These are phyloP conservation scores for Dendrocincla fuliginosa DNA, from an alignment of 2,797 vertebrate species.

Conservation along the genomic window DNA sequence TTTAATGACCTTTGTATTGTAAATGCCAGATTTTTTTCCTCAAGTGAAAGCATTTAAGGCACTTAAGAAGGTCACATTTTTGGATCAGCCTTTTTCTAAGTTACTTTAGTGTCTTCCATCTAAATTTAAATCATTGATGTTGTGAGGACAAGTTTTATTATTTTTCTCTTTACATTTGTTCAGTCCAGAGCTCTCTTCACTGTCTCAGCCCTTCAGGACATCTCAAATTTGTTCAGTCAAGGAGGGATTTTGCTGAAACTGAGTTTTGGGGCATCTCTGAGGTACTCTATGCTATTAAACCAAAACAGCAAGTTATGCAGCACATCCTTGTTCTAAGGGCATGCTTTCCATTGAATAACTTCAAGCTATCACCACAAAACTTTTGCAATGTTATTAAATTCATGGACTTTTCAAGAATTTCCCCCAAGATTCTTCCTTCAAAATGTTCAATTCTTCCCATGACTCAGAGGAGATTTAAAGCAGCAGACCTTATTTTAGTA, in stretches of 20 bases:
- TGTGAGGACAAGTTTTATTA: not conserved
- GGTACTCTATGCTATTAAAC: not conserved
- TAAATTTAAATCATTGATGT: not conserved
- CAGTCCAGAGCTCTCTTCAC: not conserved
- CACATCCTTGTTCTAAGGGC: not conserved
- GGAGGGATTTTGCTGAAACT: not conserved
- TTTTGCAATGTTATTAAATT: not conserved
- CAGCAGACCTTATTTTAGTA: not conserved
- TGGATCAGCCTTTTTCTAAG: not conserved
- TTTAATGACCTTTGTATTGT: not conserved
- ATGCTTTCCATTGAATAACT: not conserved
- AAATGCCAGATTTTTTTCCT: constrained; percentile 8
- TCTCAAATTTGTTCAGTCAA: not conserved
- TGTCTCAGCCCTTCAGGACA: not conserved
- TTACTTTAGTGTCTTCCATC: not conserved
- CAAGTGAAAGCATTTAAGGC: not conserved
- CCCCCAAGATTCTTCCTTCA: not conserved
- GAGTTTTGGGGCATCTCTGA: not conserved
- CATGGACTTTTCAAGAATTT: not conserved
- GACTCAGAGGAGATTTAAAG: not conserved
- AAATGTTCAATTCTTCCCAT: not conserved
- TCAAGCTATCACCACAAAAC: not conserved
- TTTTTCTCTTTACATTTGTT: not conserved
- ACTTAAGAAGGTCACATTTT: not conserved
- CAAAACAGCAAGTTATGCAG: not conserved